Base-by-base conservation (phyloP, 2,888 invertebrate species). In the Gymnoscelis rufifasciata region DNA sequence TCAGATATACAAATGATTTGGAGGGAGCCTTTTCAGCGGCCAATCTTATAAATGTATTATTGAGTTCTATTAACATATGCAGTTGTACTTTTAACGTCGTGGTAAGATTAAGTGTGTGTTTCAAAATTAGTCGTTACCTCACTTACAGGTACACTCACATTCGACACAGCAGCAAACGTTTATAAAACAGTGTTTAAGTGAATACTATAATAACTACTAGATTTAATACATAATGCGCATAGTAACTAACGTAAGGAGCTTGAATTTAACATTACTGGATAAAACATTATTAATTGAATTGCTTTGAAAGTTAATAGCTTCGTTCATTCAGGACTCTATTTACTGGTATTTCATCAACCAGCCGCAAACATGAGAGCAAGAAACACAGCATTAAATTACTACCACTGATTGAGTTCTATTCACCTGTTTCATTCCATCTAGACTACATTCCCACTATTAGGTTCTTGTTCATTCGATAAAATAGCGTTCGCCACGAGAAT, bases 21-120 rank as follows among this genome's bases (percentile, higher is more conserved):
- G 83, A 84, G 54, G 71, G 74, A 12, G 75, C 78, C 0, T 84
- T 83, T 47, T 70, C 78, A 3, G 60, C 77, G 38, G 76, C 80
- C 2, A 81, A 82, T 51, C 70, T 84, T 5, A 74, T 83, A 10
- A 84, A 82, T 43, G 79, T 83, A 1, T 55, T 83, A 3, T 48
- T 83, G 39, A 83, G 83, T 46, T 83, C 83, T 0, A 71, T 82
- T 1, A 73, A 83, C 41, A 81, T 84, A 44, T 84, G 83, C 59
- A 82, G 78, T 48, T 80, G 80, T 26, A 70, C 75, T 27, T 84
- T 84, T 51, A 76, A 71, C 49, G 76, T 82, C 38, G 80, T 76
- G 47, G 78, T 82, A 64, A 70, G 39, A 15, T n/a, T 27, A 19
- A 19, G n/a, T 4, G 1, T 4, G 2, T 29, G 1, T 0, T 2